Evolutionary conservation across 2,888 invertebrate genomes (phyloP).

Genomic region (Acleris cristana): DNA sequence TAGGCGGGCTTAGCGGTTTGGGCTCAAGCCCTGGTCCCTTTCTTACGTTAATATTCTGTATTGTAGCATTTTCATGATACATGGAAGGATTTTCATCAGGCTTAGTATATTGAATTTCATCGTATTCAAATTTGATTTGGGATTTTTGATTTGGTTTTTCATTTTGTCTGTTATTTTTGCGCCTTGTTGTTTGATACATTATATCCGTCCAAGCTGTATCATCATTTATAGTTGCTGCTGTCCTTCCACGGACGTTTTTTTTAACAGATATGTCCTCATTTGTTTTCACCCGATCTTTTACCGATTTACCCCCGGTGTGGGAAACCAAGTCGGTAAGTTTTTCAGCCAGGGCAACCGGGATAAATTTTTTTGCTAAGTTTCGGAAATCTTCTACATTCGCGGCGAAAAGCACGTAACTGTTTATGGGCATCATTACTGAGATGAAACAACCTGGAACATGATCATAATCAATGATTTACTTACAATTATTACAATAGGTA

Average conservation of each 20-base stretch:
- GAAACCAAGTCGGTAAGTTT: slow-evolving; percentile 49
- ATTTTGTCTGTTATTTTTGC: no score
- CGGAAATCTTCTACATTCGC: slow-evolving; percentile 58
- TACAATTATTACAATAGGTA: background rate
- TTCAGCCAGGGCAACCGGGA: slow-evolving; percentile 49
- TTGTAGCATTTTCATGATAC: background rate
- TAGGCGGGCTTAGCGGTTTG: background rate
- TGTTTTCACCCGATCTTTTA: no score
- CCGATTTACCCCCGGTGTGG: background rate
- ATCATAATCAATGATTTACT: slow-evolving; percentile 1
- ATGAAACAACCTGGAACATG: slow-evolving; percentile 36
- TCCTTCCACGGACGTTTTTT: background rate
- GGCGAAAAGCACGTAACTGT: slow-evolving; percentile 50
- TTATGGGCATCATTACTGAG: slow-evolving; percentile 8
- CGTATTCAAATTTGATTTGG: no score
- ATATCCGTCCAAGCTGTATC: background rate
- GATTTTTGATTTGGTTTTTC: no score
- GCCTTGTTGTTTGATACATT: background rate
- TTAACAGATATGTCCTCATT: background rate
- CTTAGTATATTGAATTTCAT: background rate
- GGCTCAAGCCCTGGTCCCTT: background rate
- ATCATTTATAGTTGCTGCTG: background rate
- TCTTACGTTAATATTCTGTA: background rate
- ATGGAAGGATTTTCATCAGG: background rate
- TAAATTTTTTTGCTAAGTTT: slow-evolving; percentile 52